Base-by-base conservation (phyloP, 2,113 vertebrate genomes). In the Etheostoma spectabile region DNA sequence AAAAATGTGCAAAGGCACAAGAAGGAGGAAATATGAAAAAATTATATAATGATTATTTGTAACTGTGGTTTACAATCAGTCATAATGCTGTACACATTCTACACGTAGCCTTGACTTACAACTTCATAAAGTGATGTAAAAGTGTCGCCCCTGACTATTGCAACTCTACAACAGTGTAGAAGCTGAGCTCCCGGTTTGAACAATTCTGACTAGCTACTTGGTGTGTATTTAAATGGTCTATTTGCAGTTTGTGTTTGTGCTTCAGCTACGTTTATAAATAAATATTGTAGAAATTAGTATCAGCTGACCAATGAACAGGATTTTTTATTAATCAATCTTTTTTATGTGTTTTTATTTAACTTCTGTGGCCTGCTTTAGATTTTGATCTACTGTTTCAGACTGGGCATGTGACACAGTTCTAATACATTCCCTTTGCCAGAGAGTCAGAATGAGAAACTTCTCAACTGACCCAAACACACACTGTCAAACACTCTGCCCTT, bases 401-500 rank as follows among this genome's bases (percentile, higher is more conserved):
- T 45, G 30, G 3, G 46, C 53, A 64, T 62, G 77, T 75, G 45
- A 38, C 59, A 71, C 52, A 80, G 56, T 42, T 69, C 27, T 66
- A 48, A 77, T 64, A 86, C 45, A 65, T 77, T 81, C 59, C 45
- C 70, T 79, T 33, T 86, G 56, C 70, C 35, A 67, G 42, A 78
- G 45, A 66, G 38, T 48, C 21, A 53, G 48, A 68, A 66, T 53
- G 46, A 86, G 77, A 77, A 80, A 71, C 66, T 87, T 86, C 66
- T 65, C 60, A 83, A 38, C 56, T 71, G 67, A 53, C 35, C 73
- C 45, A 68, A 49, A 80, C 76, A 69, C 48, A 75, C 6, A 83
- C 13, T 52, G 2, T 84, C 4, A 30, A 65, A 30, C 19, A 21
- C 33, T n/a, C 30, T 35, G 33, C 19, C 19, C 18, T 18, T 45